phyloP scores from a whole-genome alignment of 53 echinoderm and acorn worm genomes.

The Echinarachnius parma region DNA sequence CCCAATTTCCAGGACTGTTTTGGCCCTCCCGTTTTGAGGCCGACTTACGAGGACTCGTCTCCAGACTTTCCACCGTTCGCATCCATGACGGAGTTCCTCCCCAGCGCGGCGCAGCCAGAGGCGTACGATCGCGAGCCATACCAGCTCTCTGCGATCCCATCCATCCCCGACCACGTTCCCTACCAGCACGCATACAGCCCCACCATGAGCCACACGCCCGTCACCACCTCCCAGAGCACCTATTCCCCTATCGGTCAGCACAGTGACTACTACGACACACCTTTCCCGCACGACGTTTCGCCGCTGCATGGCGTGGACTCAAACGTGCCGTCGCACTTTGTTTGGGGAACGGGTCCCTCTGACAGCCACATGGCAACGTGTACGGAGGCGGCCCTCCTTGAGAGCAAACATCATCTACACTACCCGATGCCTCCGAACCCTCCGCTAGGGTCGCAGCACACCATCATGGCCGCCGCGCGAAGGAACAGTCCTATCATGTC shows the following conservation, averaged over 20 bases:
- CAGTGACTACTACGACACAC: slow-evolving; percentile 33
- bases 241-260: slow-evolving; percentile 38
- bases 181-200: slow-evolving; percentile 56
- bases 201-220: slow-evolving; percentile 28
- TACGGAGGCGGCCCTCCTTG: slow-evolving; percentile 42
- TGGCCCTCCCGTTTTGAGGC: slow-evolving; percentile 51
- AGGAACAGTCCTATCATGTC: slow-evolving; percentile 58
- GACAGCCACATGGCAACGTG: slow-evolving; percentile 21
- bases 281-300: slow-evolving; percentile 47
- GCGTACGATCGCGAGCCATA: slow-evolving; percentile 49
- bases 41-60: slow-evolving; percentile 51
- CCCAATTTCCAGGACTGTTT: slow-evolving; percentile 95
- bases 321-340: slow-evolving; percentile 42
- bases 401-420: slow-evolving; percentile 51
- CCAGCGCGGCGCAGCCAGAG: slow-evolving; percentile 44
- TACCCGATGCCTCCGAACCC: slow-evolving; percentile 45
- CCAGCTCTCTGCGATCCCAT: slow-evolving; percentile 47
- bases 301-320: slow-evolving; percentile 29
- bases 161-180: slow-evolving; percentile 43
- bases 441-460: slow-evolving; percentile 37
- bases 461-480: slow-evolving; percentile 32
- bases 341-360: slow-evolving; percentile 32
- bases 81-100: slow-evolving; percentile 50
- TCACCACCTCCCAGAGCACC: slow-evolving; percentile 52
- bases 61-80: slow-evolving; percentile 43